Evolutionary conservation across 2,113 vertebrate genomes (phyloP), one percentile per base, ranked within the genome.

Genomic region (Myotis yumanensis): DNA sequence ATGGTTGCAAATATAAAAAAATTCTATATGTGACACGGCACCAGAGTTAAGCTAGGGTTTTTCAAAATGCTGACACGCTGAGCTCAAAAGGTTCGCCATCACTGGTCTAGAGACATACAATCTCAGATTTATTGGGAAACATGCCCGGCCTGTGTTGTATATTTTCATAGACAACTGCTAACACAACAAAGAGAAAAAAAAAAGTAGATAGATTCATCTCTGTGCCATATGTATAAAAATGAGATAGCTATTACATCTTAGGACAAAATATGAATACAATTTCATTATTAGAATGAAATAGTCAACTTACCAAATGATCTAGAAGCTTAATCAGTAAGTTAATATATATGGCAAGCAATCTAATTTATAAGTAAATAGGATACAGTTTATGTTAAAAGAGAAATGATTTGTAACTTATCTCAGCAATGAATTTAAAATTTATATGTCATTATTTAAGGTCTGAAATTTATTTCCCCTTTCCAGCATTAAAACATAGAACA

Each of bases 271-370:
- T 72, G 54, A 97, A 59, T 87, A 96, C 81, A 80, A 90, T 94
- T 96, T 97, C 51, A 66, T 94, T 94, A 97, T 90, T 32, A 97
- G 64, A 75, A 82, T 77, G 35, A 96, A 66, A 37, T 97, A 87
- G 52, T 76, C 94, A 92, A 48, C 28, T 94, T 96, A 64, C 20
- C 10, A 22, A 76, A 77, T 95, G 66, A 64, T 95, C 30, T 0
- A 87, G 71, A 40, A 97, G 37, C 35, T 96, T 89, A 80, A 79
- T 90, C 86, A 93, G 7, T 5, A 96, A 54, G 43, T 81, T 96
- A 96, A 96, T 88, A 89, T 43, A 92, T 57, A 51, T 68, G 83
- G 68, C 30, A 86, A 75, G 86, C 37, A 40, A 82, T 51, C 6
- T 40, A 37, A 73, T 57, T 86, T 89, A 11, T 46, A 68, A 90